phyloP scores from a whole-genome alignment of 2,797 vertebrate genomes.

The Etheostoma nigrum region DNA sequence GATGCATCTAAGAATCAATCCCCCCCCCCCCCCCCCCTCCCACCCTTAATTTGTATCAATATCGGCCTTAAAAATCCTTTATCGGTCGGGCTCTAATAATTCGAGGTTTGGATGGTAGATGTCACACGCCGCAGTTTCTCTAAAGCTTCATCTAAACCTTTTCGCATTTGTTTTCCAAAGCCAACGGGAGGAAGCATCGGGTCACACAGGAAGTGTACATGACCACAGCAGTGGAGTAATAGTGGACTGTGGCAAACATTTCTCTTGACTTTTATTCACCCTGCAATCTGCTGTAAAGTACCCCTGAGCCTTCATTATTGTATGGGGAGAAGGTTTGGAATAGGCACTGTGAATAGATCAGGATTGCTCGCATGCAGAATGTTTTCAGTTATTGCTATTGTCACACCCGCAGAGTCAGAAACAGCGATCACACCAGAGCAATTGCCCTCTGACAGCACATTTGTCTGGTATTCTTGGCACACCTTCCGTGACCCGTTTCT shows the following conservation, averaged over 20 bases:
- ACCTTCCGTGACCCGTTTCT: slow-evolving; percentile 66
- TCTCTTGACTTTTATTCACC: slow-evolving; percentile 47
- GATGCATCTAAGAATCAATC: too few species aligned
- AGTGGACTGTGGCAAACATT: slow-evolving; percentile 39
- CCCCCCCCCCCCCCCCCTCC: too few species aligned
- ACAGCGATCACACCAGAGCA: slow-evolving; percentile 10
- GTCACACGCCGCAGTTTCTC: slow-evolving; percentile 4
- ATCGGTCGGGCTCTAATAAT: background rate
- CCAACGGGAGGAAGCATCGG: slow-evolving; percentile 56
- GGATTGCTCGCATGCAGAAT: background rate
- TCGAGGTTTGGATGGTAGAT: slow-evolving; percentile 43
- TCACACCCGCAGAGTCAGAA: slow-evolving; percentile 14
- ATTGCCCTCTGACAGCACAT: slow-evolving; percentile 47
- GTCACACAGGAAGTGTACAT: slow-evolving; percentile 52
- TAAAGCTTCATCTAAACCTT: slow-evolving; percentile 26
- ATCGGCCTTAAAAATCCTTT: too few species aligned
- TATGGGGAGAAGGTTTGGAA: slow-evolving; percentile 16
- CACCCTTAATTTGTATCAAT: too few species aligned
- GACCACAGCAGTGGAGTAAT: slow-evolving; percentile 49
- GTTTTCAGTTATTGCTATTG: slow-evolving; percentile 12
- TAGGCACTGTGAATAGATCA: slow-evolving; percentile 20
- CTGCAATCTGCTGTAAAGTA: slow-evolving; percentile 36
- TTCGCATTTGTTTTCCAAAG: slow-evolving; percentile 39
- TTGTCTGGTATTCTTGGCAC: slow-evolving; percentile 63
- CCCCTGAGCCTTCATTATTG: slow-evolving; percentile 8